A percentile compares a stretch with the other conserved stretches of the same genome.
phyloP scores from a whole-genome alignment of 2,797 vertebrate genomes.

The Phalloptychus januarius region DNA sequence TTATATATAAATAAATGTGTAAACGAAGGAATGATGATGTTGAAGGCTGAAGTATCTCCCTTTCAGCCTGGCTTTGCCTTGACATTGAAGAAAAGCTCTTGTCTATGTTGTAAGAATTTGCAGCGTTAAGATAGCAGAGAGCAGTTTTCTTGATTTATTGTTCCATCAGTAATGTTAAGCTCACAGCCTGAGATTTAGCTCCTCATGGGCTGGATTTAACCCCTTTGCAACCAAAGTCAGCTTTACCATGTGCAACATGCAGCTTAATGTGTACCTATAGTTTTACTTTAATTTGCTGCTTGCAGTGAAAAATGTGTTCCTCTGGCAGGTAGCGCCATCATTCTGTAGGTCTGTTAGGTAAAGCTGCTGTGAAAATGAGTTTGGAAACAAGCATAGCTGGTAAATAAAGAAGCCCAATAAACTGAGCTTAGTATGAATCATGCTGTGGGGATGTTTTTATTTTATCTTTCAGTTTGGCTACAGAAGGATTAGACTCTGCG shows the following conservation, averaged over 20 bases:
- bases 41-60: conserved; percentile 11
- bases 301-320: conserved; percentile 9
- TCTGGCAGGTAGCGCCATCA: conserved; percentile 2
- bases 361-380: background rate
- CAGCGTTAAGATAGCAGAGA: conserved; percentile 57
- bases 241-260: conserved; percentile 38
- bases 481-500: conserved; percentile 33
- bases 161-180: conserved; percentile 62
- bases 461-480: conserved; percentile 39
- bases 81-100: conserved; percentile 39
- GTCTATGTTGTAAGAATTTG: conserved; percentile 42
- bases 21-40: background rate
- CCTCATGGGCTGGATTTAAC: conserved; percentile 52
- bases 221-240: conserved; percentile 41
- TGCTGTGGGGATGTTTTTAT: conserved; percentile 35
- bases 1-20: background rate
- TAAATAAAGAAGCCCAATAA: conserved; percentile 11
- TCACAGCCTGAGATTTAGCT: conserved; percentile 58
- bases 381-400: conserved; percentile 4
- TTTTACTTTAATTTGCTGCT: conserved; percentile 2
- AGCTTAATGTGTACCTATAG: conserved; percentile 19
- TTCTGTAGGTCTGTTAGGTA: conserved; percentile 3
- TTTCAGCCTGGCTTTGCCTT: conserved; percentile 14
- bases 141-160: conserved; percentile 75
- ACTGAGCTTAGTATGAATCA: conserved; percentile 17